phyloP scores from a whole-genome alignment of 2,797 vertebrate genomes.

The Neopelma chrysocephalum region DNA sequence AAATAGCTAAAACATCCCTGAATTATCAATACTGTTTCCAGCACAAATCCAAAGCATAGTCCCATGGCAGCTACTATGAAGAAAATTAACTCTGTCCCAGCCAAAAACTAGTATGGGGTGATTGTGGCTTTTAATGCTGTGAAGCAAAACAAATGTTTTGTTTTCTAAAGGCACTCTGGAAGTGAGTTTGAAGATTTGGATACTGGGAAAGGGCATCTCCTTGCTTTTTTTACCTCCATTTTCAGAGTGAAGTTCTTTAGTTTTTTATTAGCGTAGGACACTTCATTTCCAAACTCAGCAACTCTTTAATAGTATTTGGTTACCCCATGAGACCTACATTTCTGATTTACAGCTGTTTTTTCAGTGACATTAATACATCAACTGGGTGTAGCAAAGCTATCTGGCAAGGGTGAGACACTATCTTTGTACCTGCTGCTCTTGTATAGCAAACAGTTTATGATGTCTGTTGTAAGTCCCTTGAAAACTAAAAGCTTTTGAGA shows the following conservation, averaged over 20 bases:
- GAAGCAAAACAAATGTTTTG: neutral
- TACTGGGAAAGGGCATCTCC: neutral
- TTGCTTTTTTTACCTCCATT: neutral
- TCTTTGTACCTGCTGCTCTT: neutral
- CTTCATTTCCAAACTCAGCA: constrained; percentile 7
- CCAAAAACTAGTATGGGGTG: neutral
- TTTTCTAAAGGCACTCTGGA: neutral
- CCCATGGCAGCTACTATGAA: neutral
- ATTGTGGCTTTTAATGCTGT: neutral
- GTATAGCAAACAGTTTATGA: neutral
- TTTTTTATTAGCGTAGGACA: neutral
- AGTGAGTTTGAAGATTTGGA: neutral
- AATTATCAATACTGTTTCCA: accelerated
- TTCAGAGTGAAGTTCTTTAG: neutral
- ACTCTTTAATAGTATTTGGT: neutral
- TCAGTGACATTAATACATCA: neutral
- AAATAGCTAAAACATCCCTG: accelerated
- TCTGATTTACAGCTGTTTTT: constrained; percentile 1
- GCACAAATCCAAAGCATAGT: neutral
- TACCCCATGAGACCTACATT: neutral
- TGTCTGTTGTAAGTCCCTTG: constrained; percentile 18
- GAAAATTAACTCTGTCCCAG: neutral
- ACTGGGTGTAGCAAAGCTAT: neutral
- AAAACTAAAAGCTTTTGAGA: constrained; percentile 37
- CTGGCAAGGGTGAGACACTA: neutral